Evolutionary conservation across 2,888 invertebrate species (phyloP).

Genomic region (Apodemia zela): DNA sequence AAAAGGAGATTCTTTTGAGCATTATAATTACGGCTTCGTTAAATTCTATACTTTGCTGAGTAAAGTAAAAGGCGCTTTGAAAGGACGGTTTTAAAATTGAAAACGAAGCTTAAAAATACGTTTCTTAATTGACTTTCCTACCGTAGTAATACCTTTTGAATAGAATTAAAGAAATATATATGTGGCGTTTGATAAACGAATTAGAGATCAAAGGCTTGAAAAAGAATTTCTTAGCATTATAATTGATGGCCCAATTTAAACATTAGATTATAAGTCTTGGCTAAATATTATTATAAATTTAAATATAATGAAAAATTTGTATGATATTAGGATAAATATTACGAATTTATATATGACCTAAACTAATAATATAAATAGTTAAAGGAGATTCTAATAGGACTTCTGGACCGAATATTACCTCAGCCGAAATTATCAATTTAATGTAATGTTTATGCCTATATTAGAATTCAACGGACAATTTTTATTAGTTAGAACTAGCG

Average conservation of each 20-base stretch:
- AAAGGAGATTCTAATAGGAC: too few species aligned
- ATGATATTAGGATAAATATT: too few species aligned
- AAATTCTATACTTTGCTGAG: constrained; percentile 61
- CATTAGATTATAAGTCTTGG: too few species aligned
- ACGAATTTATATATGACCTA: too few species aligned
- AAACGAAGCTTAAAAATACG: constrained; percentile 49
- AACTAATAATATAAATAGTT: too few species aligned
- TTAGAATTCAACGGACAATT: too few species aligned
- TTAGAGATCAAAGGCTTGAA: constrained; percentile 3
- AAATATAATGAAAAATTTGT: too few species aligned
- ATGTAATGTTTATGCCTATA: too few species aligned
- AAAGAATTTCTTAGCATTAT: neutral
- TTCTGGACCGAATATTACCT: too few species aligned
- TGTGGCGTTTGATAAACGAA: constrained; percentile 14
- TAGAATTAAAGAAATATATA: constrained; percentile 33
- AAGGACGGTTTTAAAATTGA: constrained; percentile 56
- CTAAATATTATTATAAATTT: too few species aligned
- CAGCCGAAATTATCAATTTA: too few species aligned
- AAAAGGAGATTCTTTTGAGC: constrained; percentile 58
- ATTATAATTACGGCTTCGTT: constrained; percentile 69
- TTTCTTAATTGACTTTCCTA: constrained; percentile 47
- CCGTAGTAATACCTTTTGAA: constrained; percentile 40
- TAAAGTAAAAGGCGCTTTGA: constrained; percentile 58
- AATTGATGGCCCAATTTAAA: neutral
- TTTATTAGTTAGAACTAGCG: too few species aligned